A percentile compares a stretch with the other conserved stretches of the same genome.
These are phyloP conservation scores for Neoascia interrupta DNA, from an alignment of 2,888 invertebrate species.

Conservation along the genomic window DNA sequence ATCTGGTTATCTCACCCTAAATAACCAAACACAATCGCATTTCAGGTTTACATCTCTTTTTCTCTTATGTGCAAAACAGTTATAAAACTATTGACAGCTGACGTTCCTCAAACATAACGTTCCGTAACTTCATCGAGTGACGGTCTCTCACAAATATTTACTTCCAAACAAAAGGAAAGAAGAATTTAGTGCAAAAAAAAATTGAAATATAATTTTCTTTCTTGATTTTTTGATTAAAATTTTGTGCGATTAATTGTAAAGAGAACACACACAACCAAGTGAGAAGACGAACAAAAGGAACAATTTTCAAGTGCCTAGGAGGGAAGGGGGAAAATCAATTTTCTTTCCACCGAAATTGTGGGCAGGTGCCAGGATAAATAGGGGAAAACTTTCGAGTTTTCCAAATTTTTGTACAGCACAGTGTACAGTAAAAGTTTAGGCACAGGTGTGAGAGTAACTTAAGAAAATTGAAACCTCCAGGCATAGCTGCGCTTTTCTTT, in stretches of 20 bases:
- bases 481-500: background rate
- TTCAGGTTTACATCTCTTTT: background rate
- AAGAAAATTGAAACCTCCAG: background rate
- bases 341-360: constrained; percentile 27
- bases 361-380: constrained; percentile 27
- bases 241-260: background rate
- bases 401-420: constrained; percentile 1
- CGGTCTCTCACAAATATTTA: constrained; percentile 36
- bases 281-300: constrained; percentile 7
- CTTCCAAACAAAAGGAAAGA: constrained; percentile 18
- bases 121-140: constrained; percentile 48
- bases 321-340: constrained; percentile 31
- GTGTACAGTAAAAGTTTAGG: constrained; percentile 22
- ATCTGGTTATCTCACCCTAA: background rate
- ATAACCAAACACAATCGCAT: background rate
- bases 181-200: constrained; percentile 1
- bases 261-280: background rate
- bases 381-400: background rate
- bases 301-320: constrained; percentile 41
- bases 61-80: constrained; percentile 37
- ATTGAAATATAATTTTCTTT: constrained; percentile 5
- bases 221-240: background rate
- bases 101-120: constrained; percentile 60
- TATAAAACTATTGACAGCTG: constrained; percentile 64
- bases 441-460: constrained; percentile 25